Base-by-base conservation (phyloP, 2,888 invertebrate species). In the Caenorhabditis sinica region DNA sequence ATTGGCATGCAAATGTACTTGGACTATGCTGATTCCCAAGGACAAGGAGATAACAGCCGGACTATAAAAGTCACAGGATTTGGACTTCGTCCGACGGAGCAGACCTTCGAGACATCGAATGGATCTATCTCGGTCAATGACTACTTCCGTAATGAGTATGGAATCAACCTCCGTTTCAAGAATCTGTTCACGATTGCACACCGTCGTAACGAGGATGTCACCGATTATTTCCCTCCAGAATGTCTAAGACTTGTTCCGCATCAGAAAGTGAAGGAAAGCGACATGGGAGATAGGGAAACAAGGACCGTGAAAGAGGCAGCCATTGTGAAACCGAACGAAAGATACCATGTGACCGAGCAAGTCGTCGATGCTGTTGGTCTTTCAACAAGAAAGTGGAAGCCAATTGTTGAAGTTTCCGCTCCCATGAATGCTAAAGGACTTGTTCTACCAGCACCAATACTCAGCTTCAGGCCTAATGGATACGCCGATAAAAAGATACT, bases 171-270 rank as follows among this genome's bases (percentile, higher is more conserved):
- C 1, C 1, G 23, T 9, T 15, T 17, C 23, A 15, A n/a, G n/a
- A n/a, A 23, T 11, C 49, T 66, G 20, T 40, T 51, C 33, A 68
- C 68, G 15, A 20, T 68, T n/a, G 68, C 40, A 1, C 4, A 9
- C 3, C 3, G 51, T 2, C 17, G 25, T 3, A 43, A 2, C 2
- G 2, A 9, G 28, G n/a, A n/a, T n/a, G n/a, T n/a, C n/a, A n/a
- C n/a, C n/a, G n/a, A n/a, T n/a, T 58, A 58, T 58, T 66, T 58
- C 17, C 76, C 76, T n/a, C 51, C 66, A 9, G 76, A 76, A 45
- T 23, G 40, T 2, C 25, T 76, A 2, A 4, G 9, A 5, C 2
- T 56, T 0, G 20, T 13, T 23, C 43, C 40, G 4, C 8, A n/a
- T 20, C 76, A 76, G 28, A 56, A 33, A 13, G 75, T 61, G 23